phyloP scores from a whole-genome alignment of 2,888 invertebrate genomes.

The Sinelater perroti region DNA sequence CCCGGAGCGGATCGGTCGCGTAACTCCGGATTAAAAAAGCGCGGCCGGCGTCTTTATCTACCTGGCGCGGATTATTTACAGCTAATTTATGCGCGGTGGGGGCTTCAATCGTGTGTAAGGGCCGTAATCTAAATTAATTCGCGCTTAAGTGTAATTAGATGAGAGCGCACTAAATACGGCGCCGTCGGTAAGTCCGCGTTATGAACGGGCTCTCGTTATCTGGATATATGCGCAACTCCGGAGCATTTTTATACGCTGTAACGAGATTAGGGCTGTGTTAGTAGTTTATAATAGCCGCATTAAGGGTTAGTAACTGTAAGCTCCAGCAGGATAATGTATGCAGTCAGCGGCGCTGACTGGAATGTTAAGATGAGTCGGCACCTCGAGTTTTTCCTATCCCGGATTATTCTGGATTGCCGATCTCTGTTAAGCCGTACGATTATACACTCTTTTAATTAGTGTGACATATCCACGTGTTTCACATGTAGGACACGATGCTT shows the following conservation, averaged over 20 bases:
- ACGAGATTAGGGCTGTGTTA: conserved; percentile 50
- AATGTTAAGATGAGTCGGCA: conserved; percentile 25
- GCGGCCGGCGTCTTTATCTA: not conserved
- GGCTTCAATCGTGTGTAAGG: conserved; percentile 28
- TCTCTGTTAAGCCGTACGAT: no score
- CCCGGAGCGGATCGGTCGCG: not conserved
- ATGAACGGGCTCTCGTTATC: conserved; percentile 40
- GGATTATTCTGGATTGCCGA: no score
- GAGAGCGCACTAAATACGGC: conserved; percentile 35
- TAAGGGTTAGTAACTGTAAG: conserved; percentile 50
- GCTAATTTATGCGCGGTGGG: conserved; percentile 28
- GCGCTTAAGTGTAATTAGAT: conserved; percentile 36
- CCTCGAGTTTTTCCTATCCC: conserved; percentile 7
- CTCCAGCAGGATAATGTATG: conserved; percentile 48
- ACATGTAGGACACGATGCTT: no score
- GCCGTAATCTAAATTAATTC: conserved; percentile 38
- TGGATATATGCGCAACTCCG: conserved; percentile 43
- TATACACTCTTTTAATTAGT: no score
- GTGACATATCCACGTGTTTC: no score
- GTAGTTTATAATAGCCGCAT: conserved; percentile 53
- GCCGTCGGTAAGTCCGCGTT: conserved; percentile 35
- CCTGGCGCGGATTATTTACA: conserved; percentile 14
- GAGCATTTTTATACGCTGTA: conserved; percentile 48
- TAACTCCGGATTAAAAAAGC: not conserved
- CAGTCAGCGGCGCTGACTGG: conserved; percentile 42